Conservation (phyloP, 2,888 invertebrate genomes). For the Miltochrista miniata region DNA sequence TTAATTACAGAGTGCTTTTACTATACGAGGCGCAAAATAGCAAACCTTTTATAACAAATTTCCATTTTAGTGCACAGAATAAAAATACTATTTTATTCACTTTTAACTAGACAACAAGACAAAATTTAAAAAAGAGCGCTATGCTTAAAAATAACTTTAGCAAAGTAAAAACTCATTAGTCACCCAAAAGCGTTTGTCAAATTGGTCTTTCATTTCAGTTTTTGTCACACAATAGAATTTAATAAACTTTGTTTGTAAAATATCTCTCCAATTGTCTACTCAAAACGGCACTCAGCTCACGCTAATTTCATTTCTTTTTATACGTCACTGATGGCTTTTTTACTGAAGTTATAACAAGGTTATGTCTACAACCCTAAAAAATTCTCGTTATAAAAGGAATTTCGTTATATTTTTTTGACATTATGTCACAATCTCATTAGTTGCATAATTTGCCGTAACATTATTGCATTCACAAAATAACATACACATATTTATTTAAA, state of each 20-base stretch:
- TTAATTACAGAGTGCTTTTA: too few species aligned
- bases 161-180: background rate
- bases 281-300: background rate
- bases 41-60: too few species aligned
- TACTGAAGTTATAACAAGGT: background rate
- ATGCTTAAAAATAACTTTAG: background rate
- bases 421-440: background rate
- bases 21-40: too few species aligned
- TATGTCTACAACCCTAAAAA: background rate
- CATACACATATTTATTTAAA: too few species aligned
- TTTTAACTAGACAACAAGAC: too few species aligned
- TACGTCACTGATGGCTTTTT: background rate
- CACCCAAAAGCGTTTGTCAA: background rate
- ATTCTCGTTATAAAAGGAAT: background rate
- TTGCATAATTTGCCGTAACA: too few species aligned
- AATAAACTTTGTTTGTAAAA: background rate
- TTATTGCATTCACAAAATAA: too few species aligned
- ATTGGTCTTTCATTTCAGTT: background rate
- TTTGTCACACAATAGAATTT: background rate
- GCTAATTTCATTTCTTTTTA: background rate
- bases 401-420: background rate
- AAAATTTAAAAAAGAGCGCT: background rate
- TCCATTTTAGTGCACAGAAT: too few species aligned
- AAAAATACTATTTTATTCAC: too few species aligned
- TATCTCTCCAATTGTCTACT: background rate